A percentile compares a stretch with the other conserved stretches of the same genome.
Evolutionary conservation across 35 echinoderm and acorn worm species (phyloP).

Genomic region (Apostichopus parvimensis): DNA sequence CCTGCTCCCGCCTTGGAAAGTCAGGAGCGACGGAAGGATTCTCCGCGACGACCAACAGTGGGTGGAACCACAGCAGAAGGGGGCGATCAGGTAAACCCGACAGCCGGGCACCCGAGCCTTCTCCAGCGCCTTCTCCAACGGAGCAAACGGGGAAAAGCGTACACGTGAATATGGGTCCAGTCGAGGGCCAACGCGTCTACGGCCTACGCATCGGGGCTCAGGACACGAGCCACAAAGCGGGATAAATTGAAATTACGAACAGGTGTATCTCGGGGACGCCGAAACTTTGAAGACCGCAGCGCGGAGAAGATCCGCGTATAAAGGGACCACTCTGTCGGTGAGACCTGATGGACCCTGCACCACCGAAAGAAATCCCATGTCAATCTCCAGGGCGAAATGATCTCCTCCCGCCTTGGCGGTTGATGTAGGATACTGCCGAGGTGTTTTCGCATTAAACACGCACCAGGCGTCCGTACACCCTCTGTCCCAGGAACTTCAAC

Average conservation of each 20-base stretch:
- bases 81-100: not conserved
- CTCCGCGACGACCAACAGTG: not conserved
- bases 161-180: not conserved
- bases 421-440: not conserved
- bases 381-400: too few species aligned
- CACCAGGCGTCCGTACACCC: too few species aligned
- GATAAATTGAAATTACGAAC: too few species aligned
- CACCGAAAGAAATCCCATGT: too few species aligned
- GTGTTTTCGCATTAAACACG: too few species aligned
- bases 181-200: not conserved
- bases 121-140: not conserved
- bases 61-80: not conserved
- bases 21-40: too few species aligned
- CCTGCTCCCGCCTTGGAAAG: too few species aligned
- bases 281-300: too few species aligned
- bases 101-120: not conserved
- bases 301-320: too few species aligned
- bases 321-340: too few species aligned
- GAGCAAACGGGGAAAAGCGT: not conserved
- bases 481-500: not conserved
- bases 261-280: not conserved
- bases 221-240: not conserved
- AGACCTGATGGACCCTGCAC: too few species aligned
- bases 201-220: not conserved
- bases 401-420: too few species aligned